Conservation (phyloP, 2,113 vertebrate species). For the Aegithalos caudatus region DNA sequence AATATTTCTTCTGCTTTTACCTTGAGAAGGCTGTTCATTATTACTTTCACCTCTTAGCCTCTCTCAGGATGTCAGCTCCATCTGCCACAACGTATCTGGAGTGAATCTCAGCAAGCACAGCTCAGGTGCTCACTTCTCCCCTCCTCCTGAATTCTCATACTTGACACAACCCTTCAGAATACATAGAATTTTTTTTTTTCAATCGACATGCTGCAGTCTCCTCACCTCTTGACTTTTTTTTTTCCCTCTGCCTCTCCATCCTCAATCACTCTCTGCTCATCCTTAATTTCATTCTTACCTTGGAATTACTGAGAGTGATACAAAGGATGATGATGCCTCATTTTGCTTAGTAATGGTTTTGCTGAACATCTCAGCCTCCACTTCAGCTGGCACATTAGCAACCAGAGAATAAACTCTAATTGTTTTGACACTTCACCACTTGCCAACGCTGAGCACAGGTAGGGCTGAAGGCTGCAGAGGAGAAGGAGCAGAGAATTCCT, state of each 20-base stretch:
- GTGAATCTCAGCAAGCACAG: neutral
- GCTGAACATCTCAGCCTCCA: neutral
- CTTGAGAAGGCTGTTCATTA: conserved; percentile 5
- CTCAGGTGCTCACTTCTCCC: conserved; percentile 28
- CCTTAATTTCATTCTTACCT: conserved; percentile 36
- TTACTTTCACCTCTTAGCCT: neutral
- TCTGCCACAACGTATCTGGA: neutral
- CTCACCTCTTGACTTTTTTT: neutral
- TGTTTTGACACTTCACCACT: neutral
- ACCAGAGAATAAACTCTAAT: conserved; percentile 14
- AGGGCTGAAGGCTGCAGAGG: neutral
- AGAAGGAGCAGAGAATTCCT: neutral
- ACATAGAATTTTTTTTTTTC: neutral
- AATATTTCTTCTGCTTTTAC: neutral
- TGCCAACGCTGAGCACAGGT: neutral
- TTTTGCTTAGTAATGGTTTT: conserved; percentile 23
- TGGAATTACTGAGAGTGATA: neutral
- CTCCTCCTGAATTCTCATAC: conserved; percentile 9
- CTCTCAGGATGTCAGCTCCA: conserved; percentile 19
- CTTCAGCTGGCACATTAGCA: conserved; percentile 5
- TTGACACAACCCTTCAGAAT: conserved; percentile 30
- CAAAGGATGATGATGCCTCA: neutral
- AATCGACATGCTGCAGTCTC: neutral
- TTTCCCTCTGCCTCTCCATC: neutral
- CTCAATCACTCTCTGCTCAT: neutral